Conservation (phyloP, 2,797 vertebrate species). For the Dallia pectoralis region DNA sequence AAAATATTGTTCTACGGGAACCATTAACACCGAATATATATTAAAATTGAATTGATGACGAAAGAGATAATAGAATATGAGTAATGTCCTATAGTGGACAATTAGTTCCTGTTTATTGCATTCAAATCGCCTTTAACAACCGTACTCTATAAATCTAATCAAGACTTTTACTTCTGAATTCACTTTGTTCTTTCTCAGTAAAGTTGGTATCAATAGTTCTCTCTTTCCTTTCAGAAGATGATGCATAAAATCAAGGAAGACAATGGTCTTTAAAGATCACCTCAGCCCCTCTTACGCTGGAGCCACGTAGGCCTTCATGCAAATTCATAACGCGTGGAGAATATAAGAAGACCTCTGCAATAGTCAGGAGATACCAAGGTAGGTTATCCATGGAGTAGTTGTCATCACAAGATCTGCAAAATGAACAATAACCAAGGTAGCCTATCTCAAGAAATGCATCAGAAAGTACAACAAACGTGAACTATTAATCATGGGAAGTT, state of each 20-base stretch:
- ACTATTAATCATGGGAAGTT: neutral
- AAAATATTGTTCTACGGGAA: too few species aligned
- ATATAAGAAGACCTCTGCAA: slow-evolving; percentile 33
- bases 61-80: too few species aligned
- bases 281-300: slow-evolving; percentile 27
- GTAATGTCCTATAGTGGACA: neutral
- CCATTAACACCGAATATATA: too few species aligned
- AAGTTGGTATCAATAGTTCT: neutral
- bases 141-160: neutral
- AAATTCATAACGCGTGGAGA: slow-evolving; percentile 28
- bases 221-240: neutral
- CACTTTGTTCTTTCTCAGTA: neutral
- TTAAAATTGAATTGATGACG: too few species aligned
- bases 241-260: slow-evolving; percentile 43
- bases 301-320: slow-evolving; percentile 1
- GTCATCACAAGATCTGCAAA: slow-evolving; percentile 12
- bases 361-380: slow-evolving; percentile 2
- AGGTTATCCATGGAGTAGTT: slow-evolving; percentile 5
- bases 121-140: neutral
- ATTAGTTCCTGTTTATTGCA: neutral
- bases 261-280: slow-evolving; percentile 30
- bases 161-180: neutral
- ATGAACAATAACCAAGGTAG: slow-evolving; percentile 47
- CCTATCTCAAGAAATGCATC: neutral
- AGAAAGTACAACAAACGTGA: neutral